Percentiles rank a stretch among this genome's conserved stretches.
Evolutionary conservation across 1,140 invertebrate genomes (phyloP).

Genomic region (Eriocheir sinensis): DNA sequence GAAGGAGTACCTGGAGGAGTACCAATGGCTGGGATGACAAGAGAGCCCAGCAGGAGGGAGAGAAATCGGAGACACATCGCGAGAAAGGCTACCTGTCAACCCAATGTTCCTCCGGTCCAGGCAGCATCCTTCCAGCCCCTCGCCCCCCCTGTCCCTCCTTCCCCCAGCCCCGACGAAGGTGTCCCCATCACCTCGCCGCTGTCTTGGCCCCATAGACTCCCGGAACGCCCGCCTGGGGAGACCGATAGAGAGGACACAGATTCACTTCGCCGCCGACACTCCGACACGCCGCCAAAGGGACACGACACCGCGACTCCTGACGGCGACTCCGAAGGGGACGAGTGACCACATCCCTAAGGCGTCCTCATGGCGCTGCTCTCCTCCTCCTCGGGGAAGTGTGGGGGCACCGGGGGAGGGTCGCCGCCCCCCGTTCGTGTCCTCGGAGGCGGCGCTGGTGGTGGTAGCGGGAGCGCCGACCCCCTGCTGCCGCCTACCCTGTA

Average conservation of each 20-base stretch:
- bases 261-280: background rate
- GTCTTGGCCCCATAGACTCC: background rate
- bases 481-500: constrained; percentile 60
- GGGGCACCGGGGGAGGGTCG: constrained; percentile 51
- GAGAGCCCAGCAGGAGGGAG: background rate
- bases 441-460: background rate
- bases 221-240: background rate
- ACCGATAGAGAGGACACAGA: background rate
- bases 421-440: constrained; percentile 40
- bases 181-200: background rate
- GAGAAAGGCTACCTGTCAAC: constrained; percentile 4
- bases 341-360: background rate
- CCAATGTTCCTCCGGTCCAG: background rate
- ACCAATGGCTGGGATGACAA: background rate
- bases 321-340: background rate
- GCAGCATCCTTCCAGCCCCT: background rate
- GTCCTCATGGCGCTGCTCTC: constrained; percentile 58
- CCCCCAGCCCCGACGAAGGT: background rate
- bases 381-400: constrained; percentile 56
- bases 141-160: background rate
- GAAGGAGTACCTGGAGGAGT: background rate
- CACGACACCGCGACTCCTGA: background rate
- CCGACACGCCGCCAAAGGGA: background rate
- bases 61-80: background rate
- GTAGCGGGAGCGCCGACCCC: background rate